These are phyloP conservation scores for Catharus minimus DNA, from an alignment of 2,113 vertebrate genomes.

Conservation along the genomic window DNA sequence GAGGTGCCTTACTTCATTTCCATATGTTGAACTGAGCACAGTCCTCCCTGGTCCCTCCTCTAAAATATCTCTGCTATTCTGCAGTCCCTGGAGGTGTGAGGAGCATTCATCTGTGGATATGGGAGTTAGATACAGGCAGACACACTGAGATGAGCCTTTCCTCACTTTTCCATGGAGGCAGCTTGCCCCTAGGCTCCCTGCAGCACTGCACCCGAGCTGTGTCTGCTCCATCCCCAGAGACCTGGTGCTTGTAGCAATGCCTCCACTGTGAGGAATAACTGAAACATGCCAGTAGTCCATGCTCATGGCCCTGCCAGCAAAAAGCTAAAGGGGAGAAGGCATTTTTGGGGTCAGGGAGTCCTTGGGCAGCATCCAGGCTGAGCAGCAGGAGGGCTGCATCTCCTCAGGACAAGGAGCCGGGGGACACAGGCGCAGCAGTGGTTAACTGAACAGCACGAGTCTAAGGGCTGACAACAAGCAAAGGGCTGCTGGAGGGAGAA, in stretches of 20 bases:
- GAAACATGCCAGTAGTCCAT: background rate
- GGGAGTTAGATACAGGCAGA: background rate
- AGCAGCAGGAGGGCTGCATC: background rate
- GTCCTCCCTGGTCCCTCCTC: background rate
- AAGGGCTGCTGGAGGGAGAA: fast-evolving
- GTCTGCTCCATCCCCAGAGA: background rate
- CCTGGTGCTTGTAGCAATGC: background rate
- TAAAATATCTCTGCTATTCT: background rate
- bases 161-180: background rate
- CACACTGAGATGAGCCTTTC: background rate
- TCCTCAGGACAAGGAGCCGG: background rate
- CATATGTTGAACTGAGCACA: background rate
- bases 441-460: background rate
- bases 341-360: background rate
- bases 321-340: background rate
- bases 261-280: background rate
- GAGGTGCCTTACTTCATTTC: background rate
- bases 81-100: background rate
- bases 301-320: background rate
- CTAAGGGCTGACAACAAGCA: background rate
- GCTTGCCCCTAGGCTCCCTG: background rate
- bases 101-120: background rate
- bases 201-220: fast-evolving
- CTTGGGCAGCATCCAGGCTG: background rate
- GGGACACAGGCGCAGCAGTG: fast-evolving